Conservation (phyloP, 2,797 vertebrate genomes). For the Sphenopsis melanotis region DNA sequence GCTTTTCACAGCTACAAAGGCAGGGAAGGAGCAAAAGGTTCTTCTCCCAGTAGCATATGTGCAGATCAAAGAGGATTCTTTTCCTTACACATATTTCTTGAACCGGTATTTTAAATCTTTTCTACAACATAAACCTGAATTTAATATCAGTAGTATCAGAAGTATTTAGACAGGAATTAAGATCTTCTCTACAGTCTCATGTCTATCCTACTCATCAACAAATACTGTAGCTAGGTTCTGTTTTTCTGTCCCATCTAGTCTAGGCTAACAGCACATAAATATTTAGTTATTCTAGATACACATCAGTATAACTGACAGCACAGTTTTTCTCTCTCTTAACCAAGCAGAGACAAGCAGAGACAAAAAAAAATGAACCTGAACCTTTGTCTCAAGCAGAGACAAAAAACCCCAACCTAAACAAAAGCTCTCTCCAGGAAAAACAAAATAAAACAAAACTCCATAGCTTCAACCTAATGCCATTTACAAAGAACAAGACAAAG, state of each 20-base stretch:
- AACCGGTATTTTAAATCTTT: not conserved
- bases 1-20: not conserved
- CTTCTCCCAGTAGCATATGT: not conserved
- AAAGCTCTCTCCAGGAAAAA: not conserved
- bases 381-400: not conserved
- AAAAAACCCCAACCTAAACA: not conserved
- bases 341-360: not conserved
- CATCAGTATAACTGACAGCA: not conserved
- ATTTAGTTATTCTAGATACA: not conserved
- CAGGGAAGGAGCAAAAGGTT: not conserved
- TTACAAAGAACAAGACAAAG: not conserved
- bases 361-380: not conserved
- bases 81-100: not conserved
- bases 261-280: not conserved
- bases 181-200: not conserved
- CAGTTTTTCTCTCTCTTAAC: not conserved
- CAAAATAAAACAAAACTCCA: not conserved
- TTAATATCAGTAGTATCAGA: not conserved
- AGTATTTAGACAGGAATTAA: not conserved
- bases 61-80: not conserved
- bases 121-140: not conserved
- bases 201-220: not conserved
- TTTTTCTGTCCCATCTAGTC: not conserved
- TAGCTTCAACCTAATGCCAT: not conserved
- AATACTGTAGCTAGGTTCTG: not conserved